Percentiles rank a stretch among this genome's conserved stretches.
phyloP scores from a whole-genome alignment of 2,797 vertebrate species.

The Acomys russatus region DNA sequence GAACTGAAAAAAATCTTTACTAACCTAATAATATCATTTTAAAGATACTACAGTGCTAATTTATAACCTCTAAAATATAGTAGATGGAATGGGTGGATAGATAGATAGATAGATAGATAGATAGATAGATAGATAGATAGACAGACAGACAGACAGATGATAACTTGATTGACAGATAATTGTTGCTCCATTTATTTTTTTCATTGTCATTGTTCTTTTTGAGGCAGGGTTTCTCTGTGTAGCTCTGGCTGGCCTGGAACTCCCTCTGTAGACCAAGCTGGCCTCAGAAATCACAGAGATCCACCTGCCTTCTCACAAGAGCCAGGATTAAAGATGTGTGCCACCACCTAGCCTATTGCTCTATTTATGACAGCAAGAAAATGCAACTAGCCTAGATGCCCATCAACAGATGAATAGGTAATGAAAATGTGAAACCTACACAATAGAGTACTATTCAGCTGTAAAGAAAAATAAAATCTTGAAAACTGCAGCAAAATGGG shows the following conservation, averaged over 20 bases:
- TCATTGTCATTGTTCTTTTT: neutral
- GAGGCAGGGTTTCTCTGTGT: neutral
- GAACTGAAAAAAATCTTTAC: neutral
- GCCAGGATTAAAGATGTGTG: neutral
- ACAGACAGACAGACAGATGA: no score
- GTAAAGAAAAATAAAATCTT: neutral
- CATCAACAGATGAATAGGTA: neutral
- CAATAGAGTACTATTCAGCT: neutral
- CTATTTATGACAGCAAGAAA: neutral
- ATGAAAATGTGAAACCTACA: neutral
- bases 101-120: neutral
- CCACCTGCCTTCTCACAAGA: neutral
- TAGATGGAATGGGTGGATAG: neutral
- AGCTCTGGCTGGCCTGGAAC: neutral
- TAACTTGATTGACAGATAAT: neutral
- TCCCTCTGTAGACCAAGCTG: neutral
- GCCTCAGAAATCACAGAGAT: neutral
- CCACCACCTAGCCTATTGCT: neutral
- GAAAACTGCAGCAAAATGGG: neutral
- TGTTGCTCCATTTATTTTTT: neutral
- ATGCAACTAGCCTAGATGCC: neutral
- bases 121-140: neutral
- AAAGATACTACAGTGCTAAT: neutral
- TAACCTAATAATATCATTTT: neutral
- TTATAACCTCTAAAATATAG: neutral